Base-by-base conservation (phyloP, 2,888 invertebrate genomes). In the Stegophylla sp. region DNA sequence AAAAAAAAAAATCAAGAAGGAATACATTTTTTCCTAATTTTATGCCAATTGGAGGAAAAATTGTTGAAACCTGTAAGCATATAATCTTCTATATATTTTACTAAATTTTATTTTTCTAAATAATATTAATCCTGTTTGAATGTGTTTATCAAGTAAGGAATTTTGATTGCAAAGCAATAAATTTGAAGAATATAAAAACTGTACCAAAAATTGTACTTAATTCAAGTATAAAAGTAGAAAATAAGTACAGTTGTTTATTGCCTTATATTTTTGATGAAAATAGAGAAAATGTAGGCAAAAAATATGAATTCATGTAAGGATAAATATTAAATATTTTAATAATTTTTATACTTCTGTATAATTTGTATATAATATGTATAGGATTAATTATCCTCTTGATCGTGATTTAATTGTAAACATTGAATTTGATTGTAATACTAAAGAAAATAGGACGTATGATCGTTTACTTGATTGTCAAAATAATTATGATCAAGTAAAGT, bases 261-360 rank as follows among this genome's bases (percentile, higher is more conserved):
- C 77, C 77, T 12, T 77, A 77, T 67, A 77, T 77, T 41, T 59
- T 1, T 28, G 13, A 67, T 77, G 67, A 56, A 67, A 77, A 67
- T 45, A 56, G 67, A 45, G 77, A 77, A 67, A 77, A 67, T 10
- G 59, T 67, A 59, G 77, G 77, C 23, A 77, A 77, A 67, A 77
- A 77, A 77, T 77, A 77, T 45, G 77, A 77, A 5, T 77, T 28
- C 43, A 20, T 77, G 77, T 77, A 67, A 77, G 67, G 26, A 63
- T 59, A 3, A n/a, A 53, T 1, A 34, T 1, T 17, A 61, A 28
- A 15, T 15, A 2, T 23, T n/a, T 26, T 28, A 20, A 13, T 53
- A 28, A 20, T n/a, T 48, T 72, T 74, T 43, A 64, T 23, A 12
- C 12, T 56, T 23, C 10, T 10, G 9, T 23, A 20, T 56, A 23